These are phyloP conservation scores for Pseudomyrmex flavicornis DNA, from an alignment of 1,140 invertebrate species.

Conservation along the genomic window DNA sequence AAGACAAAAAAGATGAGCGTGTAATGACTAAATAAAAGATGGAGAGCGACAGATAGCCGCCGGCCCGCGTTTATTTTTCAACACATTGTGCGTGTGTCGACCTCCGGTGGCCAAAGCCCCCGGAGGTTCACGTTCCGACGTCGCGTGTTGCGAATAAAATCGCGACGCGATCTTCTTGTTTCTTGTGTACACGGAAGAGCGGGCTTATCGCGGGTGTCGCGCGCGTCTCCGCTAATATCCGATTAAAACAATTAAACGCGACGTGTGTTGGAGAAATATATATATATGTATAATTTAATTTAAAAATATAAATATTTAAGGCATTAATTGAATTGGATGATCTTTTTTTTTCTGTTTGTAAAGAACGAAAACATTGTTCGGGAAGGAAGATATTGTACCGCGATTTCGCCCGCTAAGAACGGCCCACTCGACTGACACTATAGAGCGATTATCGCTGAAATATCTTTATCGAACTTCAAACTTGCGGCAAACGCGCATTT, in stretches of 20 bases:
- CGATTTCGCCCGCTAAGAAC: too few relatives aligned
- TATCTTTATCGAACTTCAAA: too few relatives aligned
- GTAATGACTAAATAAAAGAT: slow-evolving; percentile 73
- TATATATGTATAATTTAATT: too few relatives aligned
- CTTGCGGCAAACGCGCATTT: too few relatives aligned
- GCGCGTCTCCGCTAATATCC: neutral
- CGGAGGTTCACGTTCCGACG: slow-evolving; percentile 5
- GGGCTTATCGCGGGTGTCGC: slow-evolving; percentile 5
- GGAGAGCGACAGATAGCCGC: slow-evolving; percentile 65
- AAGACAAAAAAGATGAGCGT: slow-evolving; percentile 11
- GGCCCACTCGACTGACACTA: too few relatives aligned
- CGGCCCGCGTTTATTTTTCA: neutral
- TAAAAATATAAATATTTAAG: too few relatives aligned
- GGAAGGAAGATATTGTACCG: too few relatives aligned
- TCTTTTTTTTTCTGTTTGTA: too few relatives aligned
- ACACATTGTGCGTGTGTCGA: slow-evolving; percentile 6
- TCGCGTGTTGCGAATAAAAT: slow-evolving; percentile 2
- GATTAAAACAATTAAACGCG: neutral
- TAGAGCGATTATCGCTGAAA: too few relatives aligned
- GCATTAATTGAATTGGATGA: too few relatives aligned
- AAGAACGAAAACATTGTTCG: too few relatives aligned
- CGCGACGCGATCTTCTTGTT: neutral
- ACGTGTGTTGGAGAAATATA: neutral
- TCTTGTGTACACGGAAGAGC: neutral
- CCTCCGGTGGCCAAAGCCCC: neutral